These are phyloP conservation scores for Leuciscus idus DNA, from an alignment of 2,113 vertebrate species.

Conservation along the genomic window DNA sequence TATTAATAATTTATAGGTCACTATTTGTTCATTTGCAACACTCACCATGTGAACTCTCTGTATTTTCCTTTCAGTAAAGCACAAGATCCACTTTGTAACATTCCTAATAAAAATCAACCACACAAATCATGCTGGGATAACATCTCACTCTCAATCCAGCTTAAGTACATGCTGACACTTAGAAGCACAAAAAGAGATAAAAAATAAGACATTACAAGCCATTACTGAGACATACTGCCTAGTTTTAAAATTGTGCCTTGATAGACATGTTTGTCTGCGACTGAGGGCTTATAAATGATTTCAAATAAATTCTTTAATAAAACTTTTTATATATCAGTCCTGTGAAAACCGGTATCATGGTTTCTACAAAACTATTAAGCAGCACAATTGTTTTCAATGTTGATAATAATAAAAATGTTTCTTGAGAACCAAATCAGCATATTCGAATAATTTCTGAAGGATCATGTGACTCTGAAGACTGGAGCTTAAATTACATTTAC, in stretches of 20 bases:
- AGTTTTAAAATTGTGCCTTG: not conserved
- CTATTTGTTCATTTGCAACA: not conserved
- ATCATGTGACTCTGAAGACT: no score
- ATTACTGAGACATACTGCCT: not conserved
- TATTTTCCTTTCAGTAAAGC: not conserved
- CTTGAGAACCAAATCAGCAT: not conserved
- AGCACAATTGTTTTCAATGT: not conserved
- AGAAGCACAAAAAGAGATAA: not conserved
- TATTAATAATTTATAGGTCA: not conserved
- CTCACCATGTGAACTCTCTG: not conserved
- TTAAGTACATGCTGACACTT: not conserved
- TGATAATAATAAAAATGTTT: not conserved
- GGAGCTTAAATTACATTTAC: no score
- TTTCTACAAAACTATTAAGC: not conserved
- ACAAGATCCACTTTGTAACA: constrained; percentile 4
- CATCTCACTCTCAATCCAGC: not conserved
- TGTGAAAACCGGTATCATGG: not conserved
- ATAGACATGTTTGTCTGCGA: not conserved
- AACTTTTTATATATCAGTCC: not conserved
- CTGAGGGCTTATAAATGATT: not conserved
- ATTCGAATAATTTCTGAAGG: not conserved
- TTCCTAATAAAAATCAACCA: not conserved
- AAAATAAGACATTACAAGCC: not conserved
- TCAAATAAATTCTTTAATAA: not conserved
- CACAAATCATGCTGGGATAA: constrained; percentile 6